phyloP scores from a whole-genome alignment of 2,888 invertebrate genomes.

The Scelioninae gen. 1 region DNA sequence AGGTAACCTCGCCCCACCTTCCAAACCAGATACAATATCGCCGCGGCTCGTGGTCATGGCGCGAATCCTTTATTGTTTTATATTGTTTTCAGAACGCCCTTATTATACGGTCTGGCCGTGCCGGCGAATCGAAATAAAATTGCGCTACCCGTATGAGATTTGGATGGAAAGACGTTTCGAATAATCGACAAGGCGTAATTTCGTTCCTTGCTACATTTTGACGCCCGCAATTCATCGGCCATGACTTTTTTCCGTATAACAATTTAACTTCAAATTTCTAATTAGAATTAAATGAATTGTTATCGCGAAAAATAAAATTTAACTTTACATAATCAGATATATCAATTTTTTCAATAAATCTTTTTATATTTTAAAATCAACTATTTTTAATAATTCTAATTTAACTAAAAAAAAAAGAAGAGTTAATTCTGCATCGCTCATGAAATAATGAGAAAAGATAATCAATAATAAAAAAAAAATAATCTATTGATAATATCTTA shows the following conservation, averaged over 20 bases:
- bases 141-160: constrained; percentile 70
- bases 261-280: not conserved
- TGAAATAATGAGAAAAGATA: no score
- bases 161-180: constrained; percentile 48
- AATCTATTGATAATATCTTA: no score
- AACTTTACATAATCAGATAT: no score
- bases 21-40: constrained; percentile 80
- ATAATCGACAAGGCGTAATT: constrained; percentile 43
- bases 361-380: no score
- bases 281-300: no score
- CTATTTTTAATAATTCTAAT: no score
- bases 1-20: constrained; percentile 63
- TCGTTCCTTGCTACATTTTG: constrained; percentile 33
- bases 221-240: constrained; percentile 2
- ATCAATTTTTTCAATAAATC: no score
- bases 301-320: no score
- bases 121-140: constrained; percentile 80
- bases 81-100: constrained; percentile 82
- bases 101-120: constrained; percentile 76
- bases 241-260: constrained; percentile 20
- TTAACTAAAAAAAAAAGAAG: no score
- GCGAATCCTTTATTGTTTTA: constrained; percentile 83
- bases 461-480: no score
- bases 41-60: constrained; percentile 79
- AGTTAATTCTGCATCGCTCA: no score